Evolutionary conservation across 1,140 invertebrate genomes (phyloP).

Genomic region (Brachionus rubens): DNA sequence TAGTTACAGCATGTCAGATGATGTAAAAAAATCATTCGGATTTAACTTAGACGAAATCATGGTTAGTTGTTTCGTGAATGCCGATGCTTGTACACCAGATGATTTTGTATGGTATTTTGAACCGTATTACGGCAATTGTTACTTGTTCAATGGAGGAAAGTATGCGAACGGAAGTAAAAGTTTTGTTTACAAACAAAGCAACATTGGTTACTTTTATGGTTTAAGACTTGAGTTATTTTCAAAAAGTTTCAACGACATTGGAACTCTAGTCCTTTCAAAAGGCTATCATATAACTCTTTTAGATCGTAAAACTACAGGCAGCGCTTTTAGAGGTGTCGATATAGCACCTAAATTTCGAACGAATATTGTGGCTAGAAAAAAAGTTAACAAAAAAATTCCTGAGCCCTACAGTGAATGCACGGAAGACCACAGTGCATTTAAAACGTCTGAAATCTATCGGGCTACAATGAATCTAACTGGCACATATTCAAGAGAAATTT

Average conservation of each 20-base stretch:
- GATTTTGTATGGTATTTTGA: conserved; percentile 1
- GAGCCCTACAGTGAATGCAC: not conserved
- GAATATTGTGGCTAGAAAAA: not conserved
- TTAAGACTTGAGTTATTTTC: not conserved
- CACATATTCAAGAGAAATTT: not conserved
- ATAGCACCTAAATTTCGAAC: not conserved
- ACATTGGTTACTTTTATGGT: not conserved
- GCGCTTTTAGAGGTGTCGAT: not conserved
- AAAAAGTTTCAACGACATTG: not conserved
- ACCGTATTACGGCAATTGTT: not conserved
- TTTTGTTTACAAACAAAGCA: not conserved
- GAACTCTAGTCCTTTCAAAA: not conserved
- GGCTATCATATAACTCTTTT: not conserved
- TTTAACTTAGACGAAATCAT: not conserved
- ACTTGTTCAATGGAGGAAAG: conserved; percentile 19
- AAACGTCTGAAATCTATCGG: not conserved
- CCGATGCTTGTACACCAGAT: not conserved
- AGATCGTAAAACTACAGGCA: not conserved
- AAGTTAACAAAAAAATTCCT: not conserved
- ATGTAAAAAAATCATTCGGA: not conserved
- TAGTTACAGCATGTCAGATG: too few relatives aligned
- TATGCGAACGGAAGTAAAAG: not conserved
- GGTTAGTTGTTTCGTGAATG: not conserved
- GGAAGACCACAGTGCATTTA: not conserved
- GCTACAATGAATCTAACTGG: not conserved